phyloP scores from a whole-genome alignment of 2,888 invertebrate species.

The Neocrepidodera transversa region DNA sequence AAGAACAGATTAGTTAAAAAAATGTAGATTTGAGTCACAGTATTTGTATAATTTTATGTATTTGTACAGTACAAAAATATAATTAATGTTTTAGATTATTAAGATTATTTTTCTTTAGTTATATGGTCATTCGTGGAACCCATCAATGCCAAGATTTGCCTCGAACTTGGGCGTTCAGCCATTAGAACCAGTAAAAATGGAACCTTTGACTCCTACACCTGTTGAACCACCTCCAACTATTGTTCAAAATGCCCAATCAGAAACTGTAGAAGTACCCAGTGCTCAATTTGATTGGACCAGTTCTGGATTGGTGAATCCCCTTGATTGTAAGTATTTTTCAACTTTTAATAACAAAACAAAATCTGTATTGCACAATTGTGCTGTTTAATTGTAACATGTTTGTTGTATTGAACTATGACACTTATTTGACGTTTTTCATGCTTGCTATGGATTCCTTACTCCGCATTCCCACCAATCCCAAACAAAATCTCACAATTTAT shows the following conservation, averaged over 20 bases:
- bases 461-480: conserved; percentile 47
- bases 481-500: conserved; percentile 47
- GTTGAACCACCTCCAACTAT: conserved; percentile 40
- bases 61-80: no score
- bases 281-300: conserved; percentile 79
- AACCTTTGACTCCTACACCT: conserved; percentile 45
- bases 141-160: conserved; percentile 83
- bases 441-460: conserved; percentile 52
- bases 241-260: conserved; percentile 33
- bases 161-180: conserved; percentile 83
- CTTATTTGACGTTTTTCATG: conserved; percentile 48
- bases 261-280: conserved; percentile 63
- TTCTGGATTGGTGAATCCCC: conserved; percentile 74
- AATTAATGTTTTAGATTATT: background rate
- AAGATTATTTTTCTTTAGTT: conserved; percentile 62
- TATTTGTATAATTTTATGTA: no score
- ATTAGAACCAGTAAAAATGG: conserved; percentile 76
- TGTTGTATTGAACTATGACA: conserved; percentile 37
- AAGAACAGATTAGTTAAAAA: no score
- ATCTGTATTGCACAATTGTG: background rate
- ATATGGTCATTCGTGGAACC: conserved; percentile 83
- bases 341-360: no score
- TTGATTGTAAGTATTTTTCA: conserved; percentile 66
- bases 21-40: no score
- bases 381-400: background rate